Evolutionary conservation across 2,113 vertebrate genomes (phyloP), one percentile per base, ranked within the genome.

Genomic region (Tetrax tetrax): DNA sequence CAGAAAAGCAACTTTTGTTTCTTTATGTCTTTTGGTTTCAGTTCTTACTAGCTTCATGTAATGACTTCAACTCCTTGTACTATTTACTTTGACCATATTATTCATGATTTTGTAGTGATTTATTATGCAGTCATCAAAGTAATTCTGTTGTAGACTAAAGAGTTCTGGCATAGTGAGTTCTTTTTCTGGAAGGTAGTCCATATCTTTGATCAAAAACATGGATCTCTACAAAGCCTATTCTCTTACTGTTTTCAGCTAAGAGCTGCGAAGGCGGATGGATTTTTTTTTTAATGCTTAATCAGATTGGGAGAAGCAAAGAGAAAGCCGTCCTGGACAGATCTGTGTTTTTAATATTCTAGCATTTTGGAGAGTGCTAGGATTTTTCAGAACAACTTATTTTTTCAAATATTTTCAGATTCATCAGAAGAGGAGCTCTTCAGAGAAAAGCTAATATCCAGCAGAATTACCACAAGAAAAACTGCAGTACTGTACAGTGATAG

Each of bases 1-100:
- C 59, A 54, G 53, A 92, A 92, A 93, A 92, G 59, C 54, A 74
- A 50, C 71, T 93, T 94, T 90, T 90, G 70, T 83, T 80, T 92
- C 63, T 68, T 81, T 12, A 38, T 35, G 65, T 71, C 78, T 80
- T 89, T 87, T 83, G 41, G 70, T 93, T 82, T 53, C 47, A 51
- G 6, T 60, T 95, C 68, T 61, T 90, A 18, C 28, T 74, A 28
- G n/a, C 60, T 83, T 93, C n/a, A 4, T 66, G 20, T 63, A 74
- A 28, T 77, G 71, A 59, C 71, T 90, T 93, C 65, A 90, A 4
- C 41, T 80, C 22, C 17, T 64, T 87, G 48, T 77, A n/a, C 45
- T 70, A 63, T 43, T 43, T 43, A 45, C 21, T 89, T 70, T 75
- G 29, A 53, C 53, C 8, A 1, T 57, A 11, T 84, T 77, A 51